Conservation (phyloP, 2,888 invertebrate genomes). For the Leptopilina syphax region DNA sequence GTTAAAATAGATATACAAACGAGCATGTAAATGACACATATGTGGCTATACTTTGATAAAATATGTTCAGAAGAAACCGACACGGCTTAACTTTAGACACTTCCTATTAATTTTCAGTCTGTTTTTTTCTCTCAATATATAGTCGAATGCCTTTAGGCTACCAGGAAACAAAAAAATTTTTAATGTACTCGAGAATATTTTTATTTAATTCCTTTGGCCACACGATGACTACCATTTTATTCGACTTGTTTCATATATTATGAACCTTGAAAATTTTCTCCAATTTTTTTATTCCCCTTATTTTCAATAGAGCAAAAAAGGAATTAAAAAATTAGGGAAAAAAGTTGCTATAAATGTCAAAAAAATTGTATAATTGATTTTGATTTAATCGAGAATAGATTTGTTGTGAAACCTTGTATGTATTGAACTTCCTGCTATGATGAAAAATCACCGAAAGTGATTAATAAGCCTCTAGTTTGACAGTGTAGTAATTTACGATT, state of each 20-base stretch:
- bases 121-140: conserved; percentile 1
- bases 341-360: too few species aligned
- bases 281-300: neutral
- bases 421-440: neutral
- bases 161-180: conserved; percentile 28
- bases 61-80: conserved; percentile 35
- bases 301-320: too few species aligned
- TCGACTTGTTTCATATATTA: neutral
- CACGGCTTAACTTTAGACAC: conserved; percentile 24
- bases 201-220: conserved; percentile 7
- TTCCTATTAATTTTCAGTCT: conserved; percentile 30
- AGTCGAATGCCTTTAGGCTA: conserved; percentile 18
- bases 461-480: neutral
- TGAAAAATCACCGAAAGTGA: neutral
- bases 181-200: conserved; percentile 22
- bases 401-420: too few species aligned
- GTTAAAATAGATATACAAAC: conserved; percentile 36
- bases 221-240: neutral
- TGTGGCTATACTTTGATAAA: conserved; percentile 27
- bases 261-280: conserved; percentile 7
- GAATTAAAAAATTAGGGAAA: too few species aligned
- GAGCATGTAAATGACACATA: conserved; percentile 30
- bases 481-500: neutral
- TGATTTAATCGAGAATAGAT: too few species aligned
- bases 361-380: too few species aligned